Percentiles rank a stretch among this genome's conserved stretches.
These are phyloP conservation scores for Eupithecia tripunctaria DNA, from an alignment of 2,888 invertebrate species.

Conservation along the genomic window DNA sequence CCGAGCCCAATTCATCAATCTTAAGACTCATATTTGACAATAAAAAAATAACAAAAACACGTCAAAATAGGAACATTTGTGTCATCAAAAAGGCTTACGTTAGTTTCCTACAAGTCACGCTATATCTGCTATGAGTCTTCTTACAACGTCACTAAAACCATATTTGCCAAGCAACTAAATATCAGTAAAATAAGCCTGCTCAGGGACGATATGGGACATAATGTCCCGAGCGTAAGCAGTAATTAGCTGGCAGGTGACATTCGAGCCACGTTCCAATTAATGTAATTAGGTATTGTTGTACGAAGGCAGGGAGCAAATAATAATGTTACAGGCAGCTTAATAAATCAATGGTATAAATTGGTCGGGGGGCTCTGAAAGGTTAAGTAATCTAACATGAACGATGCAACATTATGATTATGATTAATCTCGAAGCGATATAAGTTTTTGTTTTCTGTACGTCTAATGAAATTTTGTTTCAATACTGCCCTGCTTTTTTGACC, in stretches of 20 bases:
- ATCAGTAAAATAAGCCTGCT: neutral
- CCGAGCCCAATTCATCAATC: too few relatives aligned
- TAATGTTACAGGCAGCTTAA: constrained; percentile 6
- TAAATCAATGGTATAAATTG: constrained; percentile 6
- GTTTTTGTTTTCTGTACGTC: too few relatives aligned
- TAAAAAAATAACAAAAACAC: too few relatives aligned
- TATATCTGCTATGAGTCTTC: too few relatives aligned
- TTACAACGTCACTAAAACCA: neutral
- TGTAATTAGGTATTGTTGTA: constrained; percentile 21
- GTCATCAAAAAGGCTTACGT: too few relatives aligned
- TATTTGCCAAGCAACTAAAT: neutral
- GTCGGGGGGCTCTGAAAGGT: neutral
- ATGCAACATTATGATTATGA: neutral
- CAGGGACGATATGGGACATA: constrained; percentile 10
- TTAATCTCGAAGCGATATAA: neutral
- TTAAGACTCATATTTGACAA: too few relatives aligned
- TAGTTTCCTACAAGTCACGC: neutral
- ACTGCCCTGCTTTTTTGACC: neutral
- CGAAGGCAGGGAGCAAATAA: constrained; percentile 6
- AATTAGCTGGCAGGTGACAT: constrained; percentile 27
- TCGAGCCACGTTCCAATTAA: constrained; percentile 25
- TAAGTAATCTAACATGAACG: constrained; percentile 1
- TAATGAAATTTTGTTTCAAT: too few relatives aligned
- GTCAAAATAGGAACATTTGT: too few relatives aligned
- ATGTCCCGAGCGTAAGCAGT: constrained; percentile 16